Base-by-base conservation (phyloP, 2,888 invertebrate species). In the Xestoiulus laeticollis region DNA sequence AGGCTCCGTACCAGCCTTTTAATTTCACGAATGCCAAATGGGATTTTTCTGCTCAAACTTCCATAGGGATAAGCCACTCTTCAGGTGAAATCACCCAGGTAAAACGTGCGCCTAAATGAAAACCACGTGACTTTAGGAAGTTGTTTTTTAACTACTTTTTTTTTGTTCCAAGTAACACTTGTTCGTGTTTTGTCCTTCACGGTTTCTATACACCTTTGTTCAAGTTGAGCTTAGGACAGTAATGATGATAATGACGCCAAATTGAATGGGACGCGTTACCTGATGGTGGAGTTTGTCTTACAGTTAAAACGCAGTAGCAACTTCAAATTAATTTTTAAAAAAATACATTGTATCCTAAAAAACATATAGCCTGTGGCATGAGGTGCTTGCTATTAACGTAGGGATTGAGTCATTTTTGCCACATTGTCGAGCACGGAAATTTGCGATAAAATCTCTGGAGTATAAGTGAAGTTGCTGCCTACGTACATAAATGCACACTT, bases 161-260 rank as follows among this genome's bases (percentile, higher is more conserved):
- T 68, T 30, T 78, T 78, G 30, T 30, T 8, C 30, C 16, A 16
- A 32, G 78, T 32, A 78, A 78, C 78, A 78, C 30, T 78, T 30
- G 30, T 26, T 78, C 78, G 68, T 10, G 78, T 30, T 78, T 78
- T 78, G 78, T 26, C 78, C 78, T 78, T 78, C 78, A 78, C 30
- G 30, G n/a, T 78, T 78, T 78, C 78, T 78, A 14, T 30, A 26
- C 12, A 78, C 78, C 78, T 26, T 78, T 78, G 78, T 78, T 32
- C 30, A 30, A 22, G 22, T 8, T 22, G 38, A 26, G 78, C 78
- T 26, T 78, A 78, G 78, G 30, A 78, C 78, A 16, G 14, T 32
- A 68, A 68, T 68, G 78, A 78, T 78, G 78, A 78, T 78, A 26
- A 78, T 78, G 78, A 78, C 78, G 78, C 16, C 26, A 14, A 32